Evolutionary conservation across 2,113 vertebrate species (phyloP), one percentile per base, ranked within the genome.

Genomic region (Oxygymnocypris stewartii): DNA sequence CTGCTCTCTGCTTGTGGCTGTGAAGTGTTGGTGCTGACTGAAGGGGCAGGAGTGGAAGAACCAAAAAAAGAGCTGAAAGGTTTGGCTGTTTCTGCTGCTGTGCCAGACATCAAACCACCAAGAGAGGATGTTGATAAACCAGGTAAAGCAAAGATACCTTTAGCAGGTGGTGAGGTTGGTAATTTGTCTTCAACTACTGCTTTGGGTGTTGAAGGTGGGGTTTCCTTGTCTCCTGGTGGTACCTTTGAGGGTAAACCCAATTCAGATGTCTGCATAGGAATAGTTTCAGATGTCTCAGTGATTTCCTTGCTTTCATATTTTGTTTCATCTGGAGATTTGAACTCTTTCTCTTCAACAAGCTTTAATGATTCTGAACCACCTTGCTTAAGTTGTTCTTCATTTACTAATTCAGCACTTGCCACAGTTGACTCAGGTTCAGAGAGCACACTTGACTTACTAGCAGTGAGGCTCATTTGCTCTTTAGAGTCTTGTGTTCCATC

Each of bases 21-120:
- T 63, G 89, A 69, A 49, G 85, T 49, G 1, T 86, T 94, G 23
- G 40, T 80, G 40, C 89, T 89, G 91, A 85, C 49, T 82, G 87
- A 79, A 86, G 90, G 88, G 89, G 90, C 91, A 82, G 83, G 84
- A 59, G 88, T 87, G 35, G 93, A 90, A 31, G 96, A 96, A 89
- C 71, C 78, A 84, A 99, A 97, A 63, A 97, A 90, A 12, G 96
- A 96, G 61, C 95, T 95, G 85, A 97, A 92, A 3, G 96, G 90
- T 82, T 95, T 96, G 59, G 93, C 92, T 35, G 83, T 91, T 67
- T 96, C 95, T 86, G 91, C 31, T 87, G 94, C 92, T 31, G 28
- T 31, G 82, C 75, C 90, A 16, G 96, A 94, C 88, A 97, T 90
- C 82, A 98, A 96, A 82, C 90, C 89, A 82, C 91, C 89, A 7